These are phyloP conservation scores for Cactoblastis cactorum DNA, from an alignment of 2,888 invertebrate species.

Conservation along the genomic window DNA sequence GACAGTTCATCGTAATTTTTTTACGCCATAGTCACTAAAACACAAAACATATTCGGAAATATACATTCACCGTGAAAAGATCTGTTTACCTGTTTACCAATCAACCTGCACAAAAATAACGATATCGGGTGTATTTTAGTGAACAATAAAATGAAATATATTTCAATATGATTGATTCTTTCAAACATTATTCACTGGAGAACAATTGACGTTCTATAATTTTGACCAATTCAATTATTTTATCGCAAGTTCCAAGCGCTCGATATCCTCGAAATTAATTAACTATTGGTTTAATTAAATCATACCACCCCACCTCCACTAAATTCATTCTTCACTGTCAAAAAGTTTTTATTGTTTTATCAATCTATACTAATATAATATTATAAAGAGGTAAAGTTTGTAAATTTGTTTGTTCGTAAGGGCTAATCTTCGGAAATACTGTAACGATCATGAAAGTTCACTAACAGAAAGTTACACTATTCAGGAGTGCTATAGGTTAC, in stretches of 20 bases:
- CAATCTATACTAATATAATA: neutral
- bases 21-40: neutral
- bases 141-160: conserved; percentile 35
- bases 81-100: neutral
- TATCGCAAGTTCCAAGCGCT: conserved; percentile 50
- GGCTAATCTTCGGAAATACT: no score
- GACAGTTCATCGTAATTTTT: neutral
- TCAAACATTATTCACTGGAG: conserved; percentile 52
- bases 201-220: conserved; percentile 65
- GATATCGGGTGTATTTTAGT: neutral
- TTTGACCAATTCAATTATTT: conserved; percentile 72
- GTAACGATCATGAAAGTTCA: no score
- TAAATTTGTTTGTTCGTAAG: no score
- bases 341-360: conserved; percentile 34
- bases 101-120: neutral
- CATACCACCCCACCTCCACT: conserved; percentile 42
- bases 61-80: neutral
- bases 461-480: no score
- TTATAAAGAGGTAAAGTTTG: no score
- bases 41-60: conserved; percentile 14
- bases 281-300: conserved; percentile 70
- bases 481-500: no score
- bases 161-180: conserved; percentile 39
- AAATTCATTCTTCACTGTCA: conserved; percentile 46
- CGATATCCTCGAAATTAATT: conserved; percentile 63